Conservation (phyloP, 2,113 vertebrate genomes). For the Amblyornis subalaris region DNA sequence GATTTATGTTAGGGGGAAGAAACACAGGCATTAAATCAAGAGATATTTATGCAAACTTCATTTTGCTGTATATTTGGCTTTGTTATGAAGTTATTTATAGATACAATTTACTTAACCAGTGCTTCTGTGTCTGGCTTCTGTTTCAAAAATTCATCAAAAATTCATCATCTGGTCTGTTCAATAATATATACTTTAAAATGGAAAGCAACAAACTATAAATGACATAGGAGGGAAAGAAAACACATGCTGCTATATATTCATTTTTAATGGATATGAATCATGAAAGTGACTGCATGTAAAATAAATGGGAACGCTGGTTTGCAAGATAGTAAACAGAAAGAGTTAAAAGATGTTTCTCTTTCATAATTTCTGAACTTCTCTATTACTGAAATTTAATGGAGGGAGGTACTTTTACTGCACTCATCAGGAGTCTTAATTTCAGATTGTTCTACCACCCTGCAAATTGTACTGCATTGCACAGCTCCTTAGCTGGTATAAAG, state of each 20-base stretch:
- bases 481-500: not conserved
- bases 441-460: not conserved
- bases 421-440: not conserved
- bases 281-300: not conserved
- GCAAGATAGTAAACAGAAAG: not conserved
- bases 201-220: constrained; percentile 32
- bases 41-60: constrained; percentile 1
- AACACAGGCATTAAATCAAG: not conserved
- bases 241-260: not conserved
- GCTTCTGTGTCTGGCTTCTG: constrained; percentile 12
- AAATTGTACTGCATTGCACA: not conserved
- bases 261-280: constrained; percentile 32
- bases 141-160: constrained; percentile 49
- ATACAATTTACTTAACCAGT: constrained; percentile 35
- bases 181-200: constrained; percentile 57
- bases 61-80: constrained; percentile 34
- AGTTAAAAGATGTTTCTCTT: not conserved
- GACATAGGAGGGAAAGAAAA: not conserved
- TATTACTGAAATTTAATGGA: not conserved
- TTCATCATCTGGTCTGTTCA: constrained; percentile 31
- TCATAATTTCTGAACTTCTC: not conserved
- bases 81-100: constrained; percentile 36
- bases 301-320: not conserved
- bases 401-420: not conserved
- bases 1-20: not conserved